Conservation (phyloP, 2,888 invertebrate genomes). For the Pandemis cinnamomeana region DNA sequence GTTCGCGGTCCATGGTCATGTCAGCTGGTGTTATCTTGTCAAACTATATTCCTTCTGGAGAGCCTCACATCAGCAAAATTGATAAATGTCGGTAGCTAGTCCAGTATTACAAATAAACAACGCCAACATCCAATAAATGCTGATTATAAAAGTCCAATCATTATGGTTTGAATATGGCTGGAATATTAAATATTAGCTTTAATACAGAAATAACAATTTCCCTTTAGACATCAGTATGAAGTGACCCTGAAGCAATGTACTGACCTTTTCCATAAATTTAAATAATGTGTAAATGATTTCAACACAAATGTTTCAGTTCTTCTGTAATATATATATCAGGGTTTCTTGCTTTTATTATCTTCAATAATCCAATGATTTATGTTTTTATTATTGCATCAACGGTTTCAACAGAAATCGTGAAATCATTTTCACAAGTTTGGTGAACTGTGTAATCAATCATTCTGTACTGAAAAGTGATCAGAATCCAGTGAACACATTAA, state of each 20-base stretch:
- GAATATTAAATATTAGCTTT: slow-evolving; percentile 84
- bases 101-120: slow-evolving; percentile 77
- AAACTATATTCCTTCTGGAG: slow-evolving; percentile 62
- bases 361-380: slow-evolving; percentile 51
- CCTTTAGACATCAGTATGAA: slow-evolving; percentile 70
- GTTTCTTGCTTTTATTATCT: slow-evolving; percentile 43
- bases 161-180: slow-evolving; percentile 80
- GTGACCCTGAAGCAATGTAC: slow-evolving; percentile 75
- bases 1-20: slow-evolving; percentile 56
- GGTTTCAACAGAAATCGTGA: slow-evolving; percentile 53
- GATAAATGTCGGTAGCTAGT: slow-evolving; percentile 68
- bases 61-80: slow-evolving; percentile 75
- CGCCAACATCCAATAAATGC: slow-evolving; percentile 79
- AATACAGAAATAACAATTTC: slow-evolving; percentile 75
- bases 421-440: slow-evolving; percentile 69
- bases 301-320: slow-evolving; percentile 45
- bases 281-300: slow-evolving; percentile 63
- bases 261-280: slow-evolving; percentile 74
- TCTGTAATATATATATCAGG: slow-evolving; percentile 29
- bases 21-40: slow-evolving; percentile 58
- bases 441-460: slow-evolving; percentile 66
- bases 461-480: slow-evolving; percentile 80
- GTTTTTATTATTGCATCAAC: slow-evolving; percentile 45
- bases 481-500: slow-evolving; percentile 75
- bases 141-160: slow-evolving; percentile 81